These are phyloP conservation scores for Cheilosia vulpina DNA, from an alignment of 2,888 invertebrate species.

Conservation along the genomic window DNA sequence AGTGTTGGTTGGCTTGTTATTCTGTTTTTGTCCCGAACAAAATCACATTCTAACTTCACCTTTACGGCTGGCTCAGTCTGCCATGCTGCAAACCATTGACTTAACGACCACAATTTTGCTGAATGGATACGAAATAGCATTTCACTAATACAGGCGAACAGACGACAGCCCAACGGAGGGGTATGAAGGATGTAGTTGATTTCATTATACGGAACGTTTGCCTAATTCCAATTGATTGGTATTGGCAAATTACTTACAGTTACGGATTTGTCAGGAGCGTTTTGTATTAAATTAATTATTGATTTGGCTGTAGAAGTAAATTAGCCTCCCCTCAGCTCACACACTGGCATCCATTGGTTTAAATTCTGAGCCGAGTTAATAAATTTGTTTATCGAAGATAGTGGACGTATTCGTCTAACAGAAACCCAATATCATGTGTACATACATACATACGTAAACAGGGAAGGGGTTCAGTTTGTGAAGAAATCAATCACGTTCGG, in stretches of 20 bases:
- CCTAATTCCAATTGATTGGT: conserved; percentile 70
- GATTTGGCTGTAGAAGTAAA: conserved; percentile 47
- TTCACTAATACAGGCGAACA: conserved; percentile 17
- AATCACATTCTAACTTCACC: conserved; percentile 69
- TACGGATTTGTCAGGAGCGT: conserved; percentile 55
- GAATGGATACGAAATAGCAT: conserved; percentile 57
- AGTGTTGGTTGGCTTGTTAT: conserved; percentile 52
- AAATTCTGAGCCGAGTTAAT: conserved; percentile 25
- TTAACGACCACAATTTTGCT: conserved; percentile 69
- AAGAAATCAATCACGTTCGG: conserved; percentile 72
- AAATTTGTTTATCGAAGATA: conserved; percentile 33
- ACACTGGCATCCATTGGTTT: neutral
- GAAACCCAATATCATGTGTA: conserved; percentile 16
- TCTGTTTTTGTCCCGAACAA: conserved; percentile 66
- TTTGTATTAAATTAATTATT: conserved; percentile 67
- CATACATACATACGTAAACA: neutral
- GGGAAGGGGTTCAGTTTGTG: conserved; percentile 38
- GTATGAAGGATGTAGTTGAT: conserved; percentile 16
- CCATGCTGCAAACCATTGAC: conserved; percentile 65
- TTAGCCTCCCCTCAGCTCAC: conserved; percentile 18
- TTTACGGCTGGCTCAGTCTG: conserved; percentile 52
- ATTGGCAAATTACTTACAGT: conserved; percentile 69
- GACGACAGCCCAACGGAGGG: neutral
- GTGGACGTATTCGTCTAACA: conserved; percentile 2
- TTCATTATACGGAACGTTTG: conserved; percentile 47